Evolutionary conservation across 2,888 invertebrate genomes (phyloP).

Genomic region (Heliothis peltigera): DNA sequence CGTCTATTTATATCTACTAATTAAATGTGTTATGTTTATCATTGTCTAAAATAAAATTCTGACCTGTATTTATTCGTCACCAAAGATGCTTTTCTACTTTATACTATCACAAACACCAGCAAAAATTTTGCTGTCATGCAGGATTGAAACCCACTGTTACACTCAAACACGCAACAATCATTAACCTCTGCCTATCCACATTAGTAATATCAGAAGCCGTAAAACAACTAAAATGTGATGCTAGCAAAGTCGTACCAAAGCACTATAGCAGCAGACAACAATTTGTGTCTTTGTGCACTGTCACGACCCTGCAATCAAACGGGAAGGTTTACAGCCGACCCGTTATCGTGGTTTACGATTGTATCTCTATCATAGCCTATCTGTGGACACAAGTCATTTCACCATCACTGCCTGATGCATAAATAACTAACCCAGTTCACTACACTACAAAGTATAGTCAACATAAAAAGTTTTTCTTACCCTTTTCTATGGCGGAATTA

Average conservation of each 20-base stretch:
- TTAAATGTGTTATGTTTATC: no score
- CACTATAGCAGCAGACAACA: conserved; percentile 8
- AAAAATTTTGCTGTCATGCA: no score
- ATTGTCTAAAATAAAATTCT: no score
- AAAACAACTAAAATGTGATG: conserved; percentile 13
- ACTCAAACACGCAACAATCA: no score
- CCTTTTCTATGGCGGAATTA: conserved; percentile 23
- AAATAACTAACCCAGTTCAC: conserved; percentile 17
- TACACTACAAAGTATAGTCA: conserved; percentile 7
- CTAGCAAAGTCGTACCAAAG: conserved; percentile 7
- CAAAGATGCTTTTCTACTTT: no score
- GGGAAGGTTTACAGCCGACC: conserved; percentile 24
- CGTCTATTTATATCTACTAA: no score
- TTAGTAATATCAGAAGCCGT: conserved; percentile 10
- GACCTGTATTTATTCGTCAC: no score
- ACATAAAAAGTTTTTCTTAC: conserved; percentile 6
- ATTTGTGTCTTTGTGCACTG: conserved; percentile 40
- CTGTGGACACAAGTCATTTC: conserved; percentile 28
- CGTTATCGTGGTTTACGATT: conserved; percentile 37
- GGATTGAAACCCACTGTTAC: no score
- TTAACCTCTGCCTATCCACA: neutral
- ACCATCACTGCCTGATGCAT: conserved; percentile 28
- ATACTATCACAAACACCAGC: no score
- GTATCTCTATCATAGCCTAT: conserved; percentile 19
- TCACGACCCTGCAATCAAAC: conserved; percentile 48